A percentile compares a stretch with the other conserved stretches of the same genome.
These are phyloP conservation scores for Drosophila nigrodunni DNA, from an alignment of 1,140 invertebrate species.

Conservation along the genomic window DNA sequence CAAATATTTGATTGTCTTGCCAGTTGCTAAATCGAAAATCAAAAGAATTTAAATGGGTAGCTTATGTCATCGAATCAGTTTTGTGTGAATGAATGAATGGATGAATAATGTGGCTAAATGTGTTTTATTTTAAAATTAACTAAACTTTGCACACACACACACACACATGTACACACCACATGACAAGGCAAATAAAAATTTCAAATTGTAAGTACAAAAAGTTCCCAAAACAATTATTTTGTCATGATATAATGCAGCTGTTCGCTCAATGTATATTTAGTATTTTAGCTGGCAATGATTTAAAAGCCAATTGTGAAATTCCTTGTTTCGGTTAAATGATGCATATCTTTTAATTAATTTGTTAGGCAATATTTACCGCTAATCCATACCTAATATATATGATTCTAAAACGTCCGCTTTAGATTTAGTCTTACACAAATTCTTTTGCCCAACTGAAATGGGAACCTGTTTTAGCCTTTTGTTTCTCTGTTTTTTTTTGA, in stretches of 20 bases:
- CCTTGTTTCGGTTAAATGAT: constrained; percentile 40
- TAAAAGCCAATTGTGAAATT: constrained; percentile 35
- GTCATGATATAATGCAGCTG: constrained; percentile 59
- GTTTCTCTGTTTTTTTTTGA: background rate
- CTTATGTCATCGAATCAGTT: constrained; percentile 66
- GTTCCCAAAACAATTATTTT: constrained; percentile 23
- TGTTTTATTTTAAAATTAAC: constrained; percentile 63
- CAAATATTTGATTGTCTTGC: constrained; percentile 4
- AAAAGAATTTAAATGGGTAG: constrained; percentile 62
- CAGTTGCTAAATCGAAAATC: constrained; percentile 19
- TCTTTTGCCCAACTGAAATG: background rate
- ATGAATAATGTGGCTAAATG: constrained; percentile 50
- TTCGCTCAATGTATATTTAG: constrained; percentile 20
- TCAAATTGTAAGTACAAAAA: constrained; percentile 16
- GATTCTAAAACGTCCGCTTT: background rate
- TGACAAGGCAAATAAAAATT: constrained; percentile 25
- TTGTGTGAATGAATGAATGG: constrained; percentile 12
- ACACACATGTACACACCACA: background rate
- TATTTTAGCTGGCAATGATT: constrained; percentile 42
- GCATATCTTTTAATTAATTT: constrained; percentile 39
- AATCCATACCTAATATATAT: background rate
- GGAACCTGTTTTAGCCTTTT: constrained; percentile 25
- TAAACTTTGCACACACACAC: constrained; percentile 24
- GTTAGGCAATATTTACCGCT: background rate
- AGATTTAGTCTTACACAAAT: constrained; percentile 13